These are phyloP conservation scores for Cnemophilus loriae DNA, from an alignment of 2,113 vertebrate genomes.

Conservation along the genomic window DNA sequence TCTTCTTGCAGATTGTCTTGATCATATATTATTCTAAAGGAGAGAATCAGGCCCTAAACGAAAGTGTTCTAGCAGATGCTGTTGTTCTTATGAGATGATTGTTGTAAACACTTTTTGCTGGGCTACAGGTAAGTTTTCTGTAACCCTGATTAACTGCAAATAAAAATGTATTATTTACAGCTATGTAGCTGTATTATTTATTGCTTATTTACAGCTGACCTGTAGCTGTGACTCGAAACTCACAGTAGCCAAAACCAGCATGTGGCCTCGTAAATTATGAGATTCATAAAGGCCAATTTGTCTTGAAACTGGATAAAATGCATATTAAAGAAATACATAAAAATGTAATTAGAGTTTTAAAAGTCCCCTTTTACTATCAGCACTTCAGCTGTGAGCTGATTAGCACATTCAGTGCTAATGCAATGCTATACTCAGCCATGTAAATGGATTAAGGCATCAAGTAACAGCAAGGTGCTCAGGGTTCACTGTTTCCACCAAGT, in stretches of 20 bases:
- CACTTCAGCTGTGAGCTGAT: background rate
- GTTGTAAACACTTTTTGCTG: background rate
- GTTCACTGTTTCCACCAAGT: background rate
- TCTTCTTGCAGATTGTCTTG: background rate
- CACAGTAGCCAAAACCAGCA: background rate
- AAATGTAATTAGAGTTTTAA: background rate
- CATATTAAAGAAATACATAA: background rate
- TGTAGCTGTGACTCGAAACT: background rate
- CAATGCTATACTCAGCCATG: background rate
- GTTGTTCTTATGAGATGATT: background rate
- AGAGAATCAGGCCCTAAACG: background rate
- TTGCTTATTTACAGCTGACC: background rate
- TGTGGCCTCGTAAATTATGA: background rate
- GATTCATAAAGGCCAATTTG: background rate
- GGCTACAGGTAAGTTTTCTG: background rate
- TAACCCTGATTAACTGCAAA: background rate
- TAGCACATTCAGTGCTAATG: background rate
- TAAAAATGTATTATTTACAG: slow-evolving; percentile 21
- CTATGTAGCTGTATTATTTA: background rate
- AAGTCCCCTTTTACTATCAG: background rate
- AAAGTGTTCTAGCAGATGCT: background rate
- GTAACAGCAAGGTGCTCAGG: background rate
- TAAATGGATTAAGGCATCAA: background rate
- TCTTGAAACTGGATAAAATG: background rate
- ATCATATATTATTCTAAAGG: background rate